Percentiles rank a stretch among this genome's conserved stretches.
phyloP scores from a whole-genome alignment of 2,888 invertebrate species.

The Microdon myrmicae region DNA sequence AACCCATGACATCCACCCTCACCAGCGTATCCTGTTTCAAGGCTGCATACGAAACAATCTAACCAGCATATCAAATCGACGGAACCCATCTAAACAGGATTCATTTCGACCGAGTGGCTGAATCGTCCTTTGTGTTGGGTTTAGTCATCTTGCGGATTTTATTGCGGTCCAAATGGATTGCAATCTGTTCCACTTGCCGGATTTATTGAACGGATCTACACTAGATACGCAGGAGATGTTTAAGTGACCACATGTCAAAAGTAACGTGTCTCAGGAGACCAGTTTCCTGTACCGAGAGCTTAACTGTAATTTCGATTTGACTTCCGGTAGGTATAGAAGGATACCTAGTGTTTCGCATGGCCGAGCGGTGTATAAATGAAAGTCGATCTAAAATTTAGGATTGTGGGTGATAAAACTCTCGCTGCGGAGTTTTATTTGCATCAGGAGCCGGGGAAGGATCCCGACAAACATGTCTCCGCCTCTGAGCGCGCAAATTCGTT shows the following conservation, averaged over 20 bases:
- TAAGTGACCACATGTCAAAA: conserved; percentile 6
- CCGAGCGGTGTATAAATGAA: not conserved
- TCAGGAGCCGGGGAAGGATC: not conserved
- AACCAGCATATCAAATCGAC: conserved; percentile 26
- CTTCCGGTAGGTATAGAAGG: not conserved
- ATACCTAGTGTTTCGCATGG: not conserved
- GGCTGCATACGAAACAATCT: conserved; percentile 24
- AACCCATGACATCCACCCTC: conserved; percentile 1
- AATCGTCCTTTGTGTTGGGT: too few species aligned
- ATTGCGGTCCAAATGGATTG: conserved; percentile 22
- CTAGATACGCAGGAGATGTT: conserved; percentile 14
- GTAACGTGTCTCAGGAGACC: conserved; percentile 9
- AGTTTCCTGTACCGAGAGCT: too few species aligned
- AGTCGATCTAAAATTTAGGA: conserved; percentile 16
- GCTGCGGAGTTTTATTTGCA: conserved; percentile 30
- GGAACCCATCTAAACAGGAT: conserved; percentile 28
- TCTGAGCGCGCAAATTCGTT: conserved; percentile 46
- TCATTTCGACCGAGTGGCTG: conserved; percentile 23
- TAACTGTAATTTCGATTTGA: conserved; percentile 14
- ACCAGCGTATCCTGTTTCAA: conserved; percentile 7
- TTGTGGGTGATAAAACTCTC: conserved; percentile 43
- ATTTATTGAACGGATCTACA: conserved; percentile 29
- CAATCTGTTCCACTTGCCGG: conserved; percentile 30
- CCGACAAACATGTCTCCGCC: conserved; percentile 32
- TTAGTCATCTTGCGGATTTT: conserved; percentile 30